Percentiles rank a stretch among this genome's conserved stretches.
These are phyloP conservation scores for Isotomurus palustris DNA, from an alignment of 2,888 invertebrate species.

Conservation along the genomic window DNA sequence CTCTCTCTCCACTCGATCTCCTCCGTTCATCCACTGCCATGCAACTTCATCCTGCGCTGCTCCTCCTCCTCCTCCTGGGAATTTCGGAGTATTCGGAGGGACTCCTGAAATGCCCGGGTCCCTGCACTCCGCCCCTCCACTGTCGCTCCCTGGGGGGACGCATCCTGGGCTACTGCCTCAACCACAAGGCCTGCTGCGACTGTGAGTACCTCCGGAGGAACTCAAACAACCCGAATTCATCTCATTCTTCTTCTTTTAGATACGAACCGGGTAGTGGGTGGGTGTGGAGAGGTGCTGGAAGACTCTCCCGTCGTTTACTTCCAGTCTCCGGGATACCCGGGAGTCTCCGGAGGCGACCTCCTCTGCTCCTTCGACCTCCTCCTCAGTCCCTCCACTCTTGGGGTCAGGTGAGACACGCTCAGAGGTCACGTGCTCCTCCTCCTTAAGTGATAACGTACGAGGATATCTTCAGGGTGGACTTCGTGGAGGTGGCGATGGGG, in stretches of 20 bases:
- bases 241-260: no score
- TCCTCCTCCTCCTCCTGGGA: no score
- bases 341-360: slow-evolving; percentile 22
- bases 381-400: slow-evolving; percentile 23
- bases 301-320: slow-evolving; percentile 27
- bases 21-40: no score
- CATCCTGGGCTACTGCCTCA: slow-evolving; percentile 3
- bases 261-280: not conserved
- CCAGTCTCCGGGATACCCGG: slow-evolving; percentile 32
- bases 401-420: slow-evolving; percentile 24
- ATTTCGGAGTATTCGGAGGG: no score
- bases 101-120: not conserved
- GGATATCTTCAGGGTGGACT: slow-evolving; percentile 30
- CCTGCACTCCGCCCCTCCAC: not conserved
- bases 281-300: slow-evolving; percentile 24
- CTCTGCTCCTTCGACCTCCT: slow-evolving; percentile 34
- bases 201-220: not conserved
- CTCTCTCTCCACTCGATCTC: no score
- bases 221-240: no score
- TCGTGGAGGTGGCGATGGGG: slow-evolving; percentile 35
- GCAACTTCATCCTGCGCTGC: no score
- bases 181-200: slow-evolving; percentile 5
- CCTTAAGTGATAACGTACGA: no score
- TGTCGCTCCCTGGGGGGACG: not conserved
- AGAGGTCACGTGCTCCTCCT: no score